Base-by-base conservation (phyloP, 1,140 invertebrate species). In the Pseudomyrmex flavicornis region DNA sequence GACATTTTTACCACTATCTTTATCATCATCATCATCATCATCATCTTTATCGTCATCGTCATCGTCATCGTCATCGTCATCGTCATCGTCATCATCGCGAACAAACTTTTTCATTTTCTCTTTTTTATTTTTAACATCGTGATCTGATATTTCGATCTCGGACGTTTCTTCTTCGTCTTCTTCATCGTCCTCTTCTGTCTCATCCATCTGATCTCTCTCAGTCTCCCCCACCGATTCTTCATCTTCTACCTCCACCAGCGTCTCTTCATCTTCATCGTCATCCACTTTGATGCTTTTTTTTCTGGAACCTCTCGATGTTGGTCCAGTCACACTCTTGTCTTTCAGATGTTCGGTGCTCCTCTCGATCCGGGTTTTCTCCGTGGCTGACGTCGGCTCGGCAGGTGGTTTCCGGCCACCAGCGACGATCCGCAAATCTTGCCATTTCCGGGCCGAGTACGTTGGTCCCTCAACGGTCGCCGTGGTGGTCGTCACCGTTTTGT, bases 401-500 rank as follows among this genome's bases (percentile, higher is more conserved):
- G 90, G 91, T 92, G 88, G 91, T 86, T 89, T 90, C 22, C 88
- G 85, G 66, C 52, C 68, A 77, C 76, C 90, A 76, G 82, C 85
- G 85, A 90, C 72, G 52, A 48, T 61, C 44, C 73, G 63, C 83
- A 15, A 61, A 7, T 91, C 91, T 70, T 91, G 91, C 74, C 88
- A 89, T 59, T 86, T 90, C 59, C 82, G 82, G 35, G 79, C 22
- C 65, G 82, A 80, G 66, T 82, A 66, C n/a, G 79, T 63, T 50
- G 54, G 17, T 66, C 46, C 68, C 20, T 9, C 17, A 17, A 17
- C 50, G n/a, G 75, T 52, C 76, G 74, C 44, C 63, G 74, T 44
- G n/a, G 75, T 52, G 74, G 72, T 50, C 63, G 74, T 44, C 10
- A 73, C 74, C 80, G 70, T 73, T 85, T 59, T 73, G 59, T 85